Evolutionary conservation across 2,113 vertebrate genomes (phyloP).

Genomic region (Solea senegalensis): DNA sequence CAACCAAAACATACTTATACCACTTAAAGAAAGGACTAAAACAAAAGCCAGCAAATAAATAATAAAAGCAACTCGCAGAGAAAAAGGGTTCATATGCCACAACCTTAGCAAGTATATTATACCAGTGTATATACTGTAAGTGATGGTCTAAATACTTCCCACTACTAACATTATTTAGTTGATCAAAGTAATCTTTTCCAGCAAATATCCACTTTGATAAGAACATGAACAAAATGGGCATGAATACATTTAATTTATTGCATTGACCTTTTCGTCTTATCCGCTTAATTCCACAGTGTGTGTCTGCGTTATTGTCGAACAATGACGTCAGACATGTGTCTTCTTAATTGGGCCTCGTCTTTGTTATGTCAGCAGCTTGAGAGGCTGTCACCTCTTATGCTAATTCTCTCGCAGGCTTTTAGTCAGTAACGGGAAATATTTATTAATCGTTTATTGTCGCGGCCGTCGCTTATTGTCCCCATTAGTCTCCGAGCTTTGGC

Average conservation of each 20-base stretch:
- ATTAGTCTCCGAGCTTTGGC: constrained; percentile 43
- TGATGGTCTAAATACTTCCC: too few relatives aligned
- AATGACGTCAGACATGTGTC: constrained; percentile 6
- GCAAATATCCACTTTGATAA: constrained; percentile 2
- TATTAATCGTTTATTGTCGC: constrained; percentile 20
- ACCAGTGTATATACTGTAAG: too few relatives aligned
- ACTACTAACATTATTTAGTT: too few relatives aligned
- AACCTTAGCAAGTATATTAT: too few relatives aligned
- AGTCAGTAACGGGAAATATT: constrained; percentile 35
- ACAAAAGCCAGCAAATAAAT: too few relatives aligned
- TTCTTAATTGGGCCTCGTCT: constrained; percentile 1
- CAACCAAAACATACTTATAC: too few relatives aligned
- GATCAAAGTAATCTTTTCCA: too few relatives aligned
- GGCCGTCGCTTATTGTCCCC: constrained; percentile 45
- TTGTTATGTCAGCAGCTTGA: constrained; percentile 6
- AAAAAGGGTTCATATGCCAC: too few relatives aligned
- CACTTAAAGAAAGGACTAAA: too few relatives aligned
- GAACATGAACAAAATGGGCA: background rate
- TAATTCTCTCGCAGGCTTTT: constrained; percentile 20
- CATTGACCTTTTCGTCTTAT: constrained; percentile 6
- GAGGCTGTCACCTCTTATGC: constrained; percentile 16
- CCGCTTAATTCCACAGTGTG: background rate
- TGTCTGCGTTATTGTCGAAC: constrained; percentile 10
- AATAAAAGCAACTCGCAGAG: too few relatives aligned
- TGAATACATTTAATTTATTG: constrained; percentile 10